phyloP scores from a whole-genome alignment of 2,113 vertebrate species.

The Calonectris borealis region DNA sequence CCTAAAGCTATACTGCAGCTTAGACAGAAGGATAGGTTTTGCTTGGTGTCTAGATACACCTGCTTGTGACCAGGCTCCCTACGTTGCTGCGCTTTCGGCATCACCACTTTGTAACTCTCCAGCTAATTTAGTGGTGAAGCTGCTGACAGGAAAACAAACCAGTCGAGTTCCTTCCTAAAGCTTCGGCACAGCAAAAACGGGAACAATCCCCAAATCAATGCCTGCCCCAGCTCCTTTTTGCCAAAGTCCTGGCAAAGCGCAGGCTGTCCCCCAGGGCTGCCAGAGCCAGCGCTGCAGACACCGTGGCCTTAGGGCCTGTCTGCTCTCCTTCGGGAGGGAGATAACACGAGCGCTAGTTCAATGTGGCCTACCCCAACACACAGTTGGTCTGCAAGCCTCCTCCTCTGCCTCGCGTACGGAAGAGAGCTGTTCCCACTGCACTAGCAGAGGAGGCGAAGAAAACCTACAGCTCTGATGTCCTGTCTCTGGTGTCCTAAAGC shows the following conservation, averaged over 20 bases:
- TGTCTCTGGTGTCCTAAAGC: not conserved
- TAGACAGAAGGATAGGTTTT: not conserved
- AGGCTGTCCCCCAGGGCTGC: not conserved
- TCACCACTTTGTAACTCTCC: not conserved
- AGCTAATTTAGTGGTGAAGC: not conserved
- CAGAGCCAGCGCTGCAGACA: not conserved
- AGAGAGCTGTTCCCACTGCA: not conserved
- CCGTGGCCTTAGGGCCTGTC: not conserved
- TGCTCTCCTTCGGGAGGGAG: not conserved
- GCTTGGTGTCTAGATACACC: not conserved
- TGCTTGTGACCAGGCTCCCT: not conserved
- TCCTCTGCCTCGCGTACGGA: accelerated
- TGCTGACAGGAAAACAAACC: not conserved
- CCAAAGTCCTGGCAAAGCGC: not conserved
- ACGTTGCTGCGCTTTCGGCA: not conserved
- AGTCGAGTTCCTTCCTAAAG: not conserved
- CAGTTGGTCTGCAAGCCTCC: not conserved
- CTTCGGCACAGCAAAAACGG: not conserved
- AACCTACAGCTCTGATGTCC: not conserved
- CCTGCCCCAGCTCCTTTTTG: not conserved
- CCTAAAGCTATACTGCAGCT: not conserved
- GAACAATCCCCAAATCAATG: not conserved
- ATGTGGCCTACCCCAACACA: not conserved
- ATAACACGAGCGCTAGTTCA: accelerated
- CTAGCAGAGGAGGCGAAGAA: not conserved